Percentiles rank a stretch among this genome's conserved stretches.
Evolutionary conservation across 1,140 invertebrate genomes (phyloP).

Genomic region (Drosophila ambigua): DNA sequence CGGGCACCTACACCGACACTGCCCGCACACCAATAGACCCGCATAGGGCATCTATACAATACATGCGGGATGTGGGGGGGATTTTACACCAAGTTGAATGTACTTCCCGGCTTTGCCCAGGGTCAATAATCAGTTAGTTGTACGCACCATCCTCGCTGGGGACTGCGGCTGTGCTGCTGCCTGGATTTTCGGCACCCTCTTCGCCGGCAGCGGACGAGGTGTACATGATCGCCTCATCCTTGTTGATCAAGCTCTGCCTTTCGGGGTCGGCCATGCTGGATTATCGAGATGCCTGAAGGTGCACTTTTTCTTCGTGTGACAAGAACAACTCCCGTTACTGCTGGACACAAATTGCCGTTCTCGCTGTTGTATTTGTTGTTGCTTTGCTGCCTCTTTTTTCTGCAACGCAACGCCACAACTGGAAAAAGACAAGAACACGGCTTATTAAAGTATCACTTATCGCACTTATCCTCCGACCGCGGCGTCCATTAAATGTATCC

Average conservation of each 20-base stretch:
- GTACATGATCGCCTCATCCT: constrained; percentile 61
- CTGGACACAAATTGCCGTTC: constrained; percentile 41
- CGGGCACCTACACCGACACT: background rate
- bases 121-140: constrained; percentile 15
- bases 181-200: constrained; percentile 68
- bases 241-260: constrained; percentile 69
- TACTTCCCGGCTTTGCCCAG: constrained; percentile 1
- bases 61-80: constrained; percentile 23
- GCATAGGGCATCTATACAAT: constrained; percentile 1
- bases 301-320: constrained; percentile 9
- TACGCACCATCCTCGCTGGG: constrained; percentile 71
- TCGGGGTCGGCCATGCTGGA: constrained; percentile 66
- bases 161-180: constrained; percentile 42
- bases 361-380: constrained; percentile 28
- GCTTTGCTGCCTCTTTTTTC: constrained; percentile 26
- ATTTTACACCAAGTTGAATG: constrained; percentile 49
- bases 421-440: constrained; percentile 38
- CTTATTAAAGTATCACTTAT: constrained; percentile 17
- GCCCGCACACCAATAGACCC: constrained; percentile 25
- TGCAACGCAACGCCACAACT: constrained; percentile 70
- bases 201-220: constrained; percentile 48
- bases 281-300: constrained; percentile 21
- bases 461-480: constrained; percentile 3
- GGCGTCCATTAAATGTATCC: constrained; percentile 22
- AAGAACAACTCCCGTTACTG: constrained; percentile 59